phyloP scores from a whole-genome alignment of 2,113 vertebrate species.

The Corynorhinus townsendii region DNA sequence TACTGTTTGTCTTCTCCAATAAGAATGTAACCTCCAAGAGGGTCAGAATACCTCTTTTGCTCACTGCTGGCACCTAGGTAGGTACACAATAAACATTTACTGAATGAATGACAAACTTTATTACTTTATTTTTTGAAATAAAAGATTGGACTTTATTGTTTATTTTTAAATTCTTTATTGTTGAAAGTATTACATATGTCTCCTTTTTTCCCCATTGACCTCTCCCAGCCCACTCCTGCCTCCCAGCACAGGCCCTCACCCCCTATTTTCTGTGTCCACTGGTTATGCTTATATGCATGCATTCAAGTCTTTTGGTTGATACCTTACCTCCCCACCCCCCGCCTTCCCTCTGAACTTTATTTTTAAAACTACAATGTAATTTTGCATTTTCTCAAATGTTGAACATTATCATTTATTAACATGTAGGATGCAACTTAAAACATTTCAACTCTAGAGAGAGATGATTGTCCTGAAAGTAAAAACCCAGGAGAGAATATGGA shows the following conservation, averaged over 20 bases:
- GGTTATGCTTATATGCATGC: too few relatives aligned
- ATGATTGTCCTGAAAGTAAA: not conserved
- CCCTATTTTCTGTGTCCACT: too few relatives aligned
- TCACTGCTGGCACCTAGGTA: not conserved
- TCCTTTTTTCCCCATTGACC: too few relatives aligned
- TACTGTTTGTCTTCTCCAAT: not conserved
- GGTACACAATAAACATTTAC: not conserved
- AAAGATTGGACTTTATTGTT: too few relatives aligned
- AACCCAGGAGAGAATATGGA: not conserved
- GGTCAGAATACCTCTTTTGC: not conserved
- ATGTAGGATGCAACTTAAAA: not conserved
- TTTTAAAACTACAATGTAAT: not conserved
- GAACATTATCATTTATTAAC: not conserved
- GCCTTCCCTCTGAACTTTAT: not conserved
- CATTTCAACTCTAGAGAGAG: not conserved
- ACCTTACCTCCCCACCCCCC: too few relatives aligned
- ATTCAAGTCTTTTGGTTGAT: too few relatives aligned
- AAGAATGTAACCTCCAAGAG: not conserved
- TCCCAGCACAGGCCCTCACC: too few relatives aligned
- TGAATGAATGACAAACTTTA: not conserved
- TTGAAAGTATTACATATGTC: too few relatives aligned
- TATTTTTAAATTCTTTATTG: too few relatives aligned
- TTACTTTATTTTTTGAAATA: not conserved
- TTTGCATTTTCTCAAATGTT: not conserved
- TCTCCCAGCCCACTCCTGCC: too few relatives aligned